phyloP scores from a whole-genome alignment of 2,113 vertebrate genomes.

The Bubo bubo region DNA sequence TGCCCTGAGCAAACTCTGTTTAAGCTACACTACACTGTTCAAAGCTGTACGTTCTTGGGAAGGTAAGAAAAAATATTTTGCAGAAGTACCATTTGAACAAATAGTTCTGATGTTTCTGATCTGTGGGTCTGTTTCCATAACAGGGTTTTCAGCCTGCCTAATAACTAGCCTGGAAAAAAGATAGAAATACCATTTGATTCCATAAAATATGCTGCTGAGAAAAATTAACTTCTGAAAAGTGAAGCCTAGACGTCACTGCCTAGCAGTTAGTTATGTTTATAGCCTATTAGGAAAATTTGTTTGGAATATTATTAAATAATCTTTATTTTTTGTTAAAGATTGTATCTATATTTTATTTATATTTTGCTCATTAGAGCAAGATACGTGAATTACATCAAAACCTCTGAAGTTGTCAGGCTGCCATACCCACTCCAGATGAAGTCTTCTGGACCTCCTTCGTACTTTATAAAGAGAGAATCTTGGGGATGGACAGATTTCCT shows the following conservation, averaged over 20 bases:
- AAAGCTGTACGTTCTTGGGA: neutral
- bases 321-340: neutral
- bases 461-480: slow-evolving; percentile 97
- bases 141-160: neutral
- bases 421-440: slow-evolving; percentile 95
- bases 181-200: neutral
- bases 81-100: neutral
- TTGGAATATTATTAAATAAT: neutral
- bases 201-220: neutral
- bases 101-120: neutral
- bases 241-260: neutral
- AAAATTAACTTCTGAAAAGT: neutral
- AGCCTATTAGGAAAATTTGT: neutral
- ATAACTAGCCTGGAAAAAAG: neutral
- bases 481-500: slow-evolving; percentile 99
- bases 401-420: slow-evolving; percentile 92
- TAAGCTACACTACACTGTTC: neutral
- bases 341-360: neutral
- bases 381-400: slow-evolving; percentile 96
- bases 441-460: slow-evolving; percentile 87
- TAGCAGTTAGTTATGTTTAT: neutral
- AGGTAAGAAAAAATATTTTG: neutral
- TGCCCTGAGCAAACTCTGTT: neutral
- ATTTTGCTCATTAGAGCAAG: slow-evolving; percentile 82
- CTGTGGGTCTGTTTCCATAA: neutral